Conservation (phyloP, 2,113 vertebrate genomes). For the Agelaius tricolor region DNA sequence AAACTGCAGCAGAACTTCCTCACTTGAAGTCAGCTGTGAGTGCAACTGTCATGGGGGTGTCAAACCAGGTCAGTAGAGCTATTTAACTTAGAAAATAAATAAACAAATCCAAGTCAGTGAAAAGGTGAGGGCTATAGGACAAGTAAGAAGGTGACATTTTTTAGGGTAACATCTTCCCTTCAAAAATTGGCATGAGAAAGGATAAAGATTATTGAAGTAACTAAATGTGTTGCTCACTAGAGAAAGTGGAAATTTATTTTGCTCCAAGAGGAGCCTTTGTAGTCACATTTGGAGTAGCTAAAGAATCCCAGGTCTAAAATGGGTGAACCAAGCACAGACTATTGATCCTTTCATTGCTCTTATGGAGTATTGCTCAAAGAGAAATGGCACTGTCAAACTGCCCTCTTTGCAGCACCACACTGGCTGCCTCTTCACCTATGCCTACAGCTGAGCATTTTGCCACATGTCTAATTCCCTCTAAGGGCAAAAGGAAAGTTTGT, state of each 20-base stretch:
- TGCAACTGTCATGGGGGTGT: neutral
- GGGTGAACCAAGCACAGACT: slow-evolving; percentile 3
- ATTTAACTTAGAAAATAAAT: neutral
- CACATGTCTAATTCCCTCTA: neutral
- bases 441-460: neutral
- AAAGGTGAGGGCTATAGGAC: neutral
- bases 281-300: neutral
- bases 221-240: neutral
- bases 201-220: neutral
- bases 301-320: neutral
- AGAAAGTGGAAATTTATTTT: neutral
- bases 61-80: neutral
- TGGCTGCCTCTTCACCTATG: neutral
- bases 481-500: neutral
- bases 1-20: neutral
- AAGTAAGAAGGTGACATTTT: neutral
- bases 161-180: neutral
- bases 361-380: neutral
- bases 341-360: neutral
- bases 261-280: neutral
- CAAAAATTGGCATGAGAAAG: neutral
- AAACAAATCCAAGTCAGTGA: neutral
- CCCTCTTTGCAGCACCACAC: neutral
- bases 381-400: neutral
- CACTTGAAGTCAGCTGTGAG: neutral